Evolutionary conservation across 92 coral and sea anemone species (phyloP).

Genomic region (Parazoanthus swiftii): DNA sequence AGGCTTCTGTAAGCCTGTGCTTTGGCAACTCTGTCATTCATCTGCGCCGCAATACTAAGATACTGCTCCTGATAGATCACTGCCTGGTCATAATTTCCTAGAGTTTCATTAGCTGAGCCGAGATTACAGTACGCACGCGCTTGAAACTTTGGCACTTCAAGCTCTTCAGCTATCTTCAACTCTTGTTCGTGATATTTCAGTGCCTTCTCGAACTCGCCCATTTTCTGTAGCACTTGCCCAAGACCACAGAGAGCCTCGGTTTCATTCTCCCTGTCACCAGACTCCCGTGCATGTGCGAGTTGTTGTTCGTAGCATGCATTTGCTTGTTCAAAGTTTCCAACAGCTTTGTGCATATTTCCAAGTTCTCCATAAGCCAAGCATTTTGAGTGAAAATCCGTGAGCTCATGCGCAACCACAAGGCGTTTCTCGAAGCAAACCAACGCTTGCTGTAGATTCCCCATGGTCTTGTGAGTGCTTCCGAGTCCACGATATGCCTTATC

Average conservation of each 20-base stretch:
- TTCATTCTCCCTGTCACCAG: constrained; percentile 68
- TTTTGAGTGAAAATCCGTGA: constrained; percentile 86
- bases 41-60: constrained; percentile 83
- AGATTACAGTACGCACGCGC: constrained; percentile 87
- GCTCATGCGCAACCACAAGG: constrained; percentile 90
- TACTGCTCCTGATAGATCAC: constrained; percentile 87
- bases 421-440: constrained; percentile 96
- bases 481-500: constrained; percentile 99
- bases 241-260: constrained; percentile 90
- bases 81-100: constrained; percentile 85
- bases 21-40: constrained; percentile 79
- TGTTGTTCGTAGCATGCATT: constrained; percentile 86
- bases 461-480: constrained; percentile 83
- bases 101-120: constrained; percentile 80
- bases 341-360: constrained; percentile 90
- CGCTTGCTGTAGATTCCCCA: constrained; percentile 96
- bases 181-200: constrained; percentile 88
- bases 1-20: constrained; percentile 86
- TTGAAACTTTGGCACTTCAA: constrained; percentile 62
- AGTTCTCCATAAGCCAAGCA: constrained; percentile 94
- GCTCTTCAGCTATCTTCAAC: constrained; percentile 76
- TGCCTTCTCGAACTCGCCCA: constrained; percentile 93
- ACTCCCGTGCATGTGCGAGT: constrained; percentile 71
- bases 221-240: constrained; percentile 86
- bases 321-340: constrained; percentile 96